These are phyloP conservation scores for Zaprionus tsacasi DNA, from an alignment of 1,140 invertebrate species.

Conservation along the genomic window DNA sequence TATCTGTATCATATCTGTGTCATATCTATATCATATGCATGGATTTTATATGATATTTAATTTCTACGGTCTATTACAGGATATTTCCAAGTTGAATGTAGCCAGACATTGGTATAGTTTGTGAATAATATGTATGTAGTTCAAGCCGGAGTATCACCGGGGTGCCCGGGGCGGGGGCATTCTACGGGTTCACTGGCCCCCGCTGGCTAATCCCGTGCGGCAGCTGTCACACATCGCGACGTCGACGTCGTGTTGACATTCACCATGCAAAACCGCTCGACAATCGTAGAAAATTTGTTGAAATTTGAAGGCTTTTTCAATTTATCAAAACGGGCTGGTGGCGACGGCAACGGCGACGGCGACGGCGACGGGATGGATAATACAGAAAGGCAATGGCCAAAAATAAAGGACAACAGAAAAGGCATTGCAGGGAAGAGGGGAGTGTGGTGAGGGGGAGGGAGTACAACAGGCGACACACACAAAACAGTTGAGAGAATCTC, in stretches of 20 bases:
- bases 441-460: too few relatives aligned
- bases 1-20: too few relatives aligned
- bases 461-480: constrained; percentile 30
- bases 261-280: constrained; percentile 37
- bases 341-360: too few relatives aligned
- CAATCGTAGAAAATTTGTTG: constrained; percentile 43
- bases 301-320: constrained; percentile 43
- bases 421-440: not conserved
- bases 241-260: constrained; percentile 35
- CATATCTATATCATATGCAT: not conserved
- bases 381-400: constrained; percentile 7
- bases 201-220: constrained; percentile 43
- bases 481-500: constrained; percentile 71
- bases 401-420: constrained; percentile 15
- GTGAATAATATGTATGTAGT: not conserved
- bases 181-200: not conserved
- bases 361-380: not conserved
- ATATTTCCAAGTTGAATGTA: not conserved
- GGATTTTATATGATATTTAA: not conserved
- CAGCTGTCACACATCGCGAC: constrained; percentile 17
- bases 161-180: too few relatives aligned
- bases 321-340: constrained; percentile 41
- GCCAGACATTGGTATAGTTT: not conserved
- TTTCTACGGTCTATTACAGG: not conserved
- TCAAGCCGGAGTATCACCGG: not conserved